Percentiles rank a stretch among this genome's conserved stretches.
These are phyloP conservation scores for Telmatochromis bifrenatus DNA, from an alignment of 2,113 vertebrate species.

Conservation along the genomic window DNA sequence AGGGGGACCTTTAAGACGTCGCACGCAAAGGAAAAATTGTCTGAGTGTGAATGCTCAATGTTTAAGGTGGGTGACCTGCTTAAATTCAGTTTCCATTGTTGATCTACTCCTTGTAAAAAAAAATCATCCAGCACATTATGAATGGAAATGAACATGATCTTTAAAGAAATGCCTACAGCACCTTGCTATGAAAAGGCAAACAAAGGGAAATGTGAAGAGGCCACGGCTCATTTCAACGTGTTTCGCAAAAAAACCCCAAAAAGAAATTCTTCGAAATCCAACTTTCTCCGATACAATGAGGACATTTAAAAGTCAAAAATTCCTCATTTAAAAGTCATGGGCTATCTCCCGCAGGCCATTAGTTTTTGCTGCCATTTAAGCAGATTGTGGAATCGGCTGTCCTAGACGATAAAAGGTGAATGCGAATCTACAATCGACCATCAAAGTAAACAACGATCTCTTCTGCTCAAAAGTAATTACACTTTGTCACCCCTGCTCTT, in stretches of 20 bases:
- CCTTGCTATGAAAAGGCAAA: not conserved
- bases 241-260: not conserved
- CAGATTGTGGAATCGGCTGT: not conserved
- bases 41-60: not conserved
- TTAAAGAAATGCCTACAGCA: not conserved
- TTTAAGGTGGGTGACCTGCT: not conserved
- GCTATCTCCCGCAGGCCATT: conserved; percentile 6
- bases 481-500: not conserved
- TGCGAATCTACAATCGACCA: not conserved
- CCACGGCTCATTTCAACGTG: not conserved
- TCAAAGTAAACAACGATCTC: conserved; percentile 12
- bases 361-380: conserved; percentile 19
- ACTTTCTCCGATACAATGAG: not conserved
- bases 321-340: not conserved
- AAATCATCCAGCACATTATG: not conserved
- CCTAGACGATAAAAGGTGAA: conserved; percentile 10
- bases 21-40: not conserved
- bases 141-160: not conserved
- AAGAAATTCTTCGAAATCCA: not conserved
- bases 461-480: conserved; percentile 1
- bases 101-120: not conserved
- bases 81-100: conserved; percentile 3
- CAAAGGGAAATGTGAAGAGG: not conserved
- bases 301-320: not conserved
- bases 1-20: not conserved